Evolutionary conservation across 2,113 vertebrate species (phyloP).

Genomic region (Urocitellus parryii): DNA sequence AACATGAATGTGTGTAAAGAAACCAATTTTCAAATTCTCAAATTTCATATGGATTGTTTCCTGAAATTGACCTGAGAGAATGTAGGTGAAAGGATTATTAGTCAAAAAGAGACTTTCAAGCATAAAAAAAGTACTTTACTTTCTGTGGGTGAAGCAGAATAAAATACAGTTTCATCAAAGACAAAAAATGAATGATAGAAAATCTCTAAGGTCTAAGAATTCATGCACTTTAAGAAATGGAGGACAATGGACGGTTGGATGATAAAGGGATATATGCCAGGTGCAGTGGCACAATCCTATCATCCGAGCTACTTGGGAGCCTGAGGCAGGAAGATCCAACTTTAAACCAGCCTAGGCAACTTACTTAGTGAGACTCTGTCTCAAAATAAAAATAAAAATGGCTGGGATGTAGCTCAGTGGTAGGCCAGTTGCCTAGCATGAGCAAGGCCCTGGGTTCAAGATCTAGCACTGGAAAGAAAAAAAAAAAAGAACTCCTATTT

Average conservation of each 20-base stretch:
- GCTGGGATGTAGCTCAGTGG: not conserved
- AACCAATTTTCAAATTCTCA: not conserved
- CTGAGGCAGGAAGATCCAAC: not conserved
- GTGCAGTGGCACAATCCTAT: not conserved
- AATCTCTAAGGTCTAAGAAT: not conserved
- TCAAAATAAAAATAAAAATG: not conserved
- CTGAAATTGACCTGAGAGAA: not conserved
- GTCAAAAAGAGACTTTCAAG: not conserved
- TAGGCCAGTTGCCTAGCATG: not conserved
- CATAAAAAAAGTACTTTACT: not conserved
- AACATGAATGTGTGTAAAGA: not conserved
- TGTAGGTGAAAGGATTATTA: not conserved
- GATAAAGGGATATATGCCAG: not conserved
- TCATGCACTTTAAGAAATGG: constrained; percentile 17
- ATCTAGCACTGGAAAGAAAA: too few relatives aligned
- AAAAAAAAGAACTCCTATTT: not conserved
- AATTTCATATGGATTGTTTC: not conserved
- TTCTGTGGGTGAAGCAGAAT: not conserved
- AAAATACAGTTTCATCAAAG: constrained; percentile 1
- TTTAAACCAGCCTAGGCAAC: not conserved
- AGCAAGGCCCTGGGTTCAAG: not conserved
- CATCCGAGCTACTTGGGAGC: not conserved
- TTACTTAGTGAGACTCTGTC: not conserved
- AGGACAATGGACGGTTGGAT: not conserved
- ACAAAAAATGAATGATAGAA: not conserved